These are phyloP conservation scores for Isotomurus palustris DNA, from an alignment of 2,888 invertebrate genomes.

Conservation along the genomic window DNA sequence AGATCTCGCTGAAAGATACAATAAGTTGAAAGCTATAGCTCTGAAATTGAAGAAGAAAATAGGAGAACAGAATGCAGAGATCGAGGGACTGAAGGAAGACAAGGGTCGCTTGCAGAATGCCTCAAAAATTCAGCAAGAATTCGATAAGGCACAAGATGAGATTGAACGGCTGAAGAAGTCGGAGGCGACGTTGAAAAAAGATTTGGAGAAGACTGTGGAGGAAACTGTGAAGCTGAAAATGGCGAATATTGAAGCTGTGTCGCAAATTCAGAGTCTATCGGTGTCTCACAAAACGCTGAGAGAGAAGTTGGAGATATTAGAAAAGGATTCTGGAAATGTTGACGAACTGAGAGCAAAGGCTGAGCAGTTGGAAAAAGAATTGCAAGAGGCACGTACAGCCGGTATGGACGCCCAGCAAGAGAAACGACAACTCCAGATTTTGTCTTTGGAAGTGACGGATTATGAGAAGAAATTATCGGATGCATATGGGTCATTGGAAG, in stretches of 20 bases:
- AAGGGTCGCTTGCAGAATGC: constrained; percentile 38
- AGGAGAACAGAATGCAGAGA: constrained; percentile 39
- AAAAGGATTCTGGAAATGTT: constrained; percentile 27
- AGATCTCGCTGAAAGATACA: constrained; percentile 37
- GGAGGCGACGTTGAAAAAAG: constrained; percentile 39
- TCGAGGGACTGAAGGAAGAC: constrained; percentile 32
- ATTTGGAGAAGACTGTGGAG: constrained; percentile 38
- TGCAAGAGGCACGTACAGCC: constrained; percentile 38
- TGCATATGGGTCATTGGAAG: constrained; percentile 35
- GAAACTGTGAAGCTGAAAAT: constrained; percentile 36
- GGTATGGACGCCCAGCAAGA: constrained; percentile 38
- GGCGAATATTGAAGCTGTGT: constrained; percentile 23
- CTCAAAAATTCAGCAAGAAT: constrained; percentile 42
- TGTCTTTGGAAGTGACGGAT: constrained; percentile 43
- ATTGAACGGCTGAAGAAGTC: constrained; percentile 37
- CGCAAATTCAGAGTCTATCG: constrained; percentile 37
- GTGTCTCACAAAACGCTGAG: constrained; percentile 33
- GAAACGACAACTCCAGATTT: constrained; percentile 40
- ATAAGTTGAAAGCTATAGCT: constrained; percentile 40
- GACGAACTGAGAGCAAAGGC: constrained; percentile 25
- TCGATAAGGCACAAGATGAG: constrained; percentile 45
- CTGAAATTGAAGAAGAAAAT: constrained; percentile 41
- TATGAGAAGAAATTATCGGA: constrained; percentile 44
- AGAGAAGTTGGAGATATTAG: constrained; percentile 40
- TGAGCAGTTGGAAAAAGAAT: constrained; percentile 36